Conservation (phyloP, 2,797 vertebrate species). For the Fistularia commersonii region DNA sequence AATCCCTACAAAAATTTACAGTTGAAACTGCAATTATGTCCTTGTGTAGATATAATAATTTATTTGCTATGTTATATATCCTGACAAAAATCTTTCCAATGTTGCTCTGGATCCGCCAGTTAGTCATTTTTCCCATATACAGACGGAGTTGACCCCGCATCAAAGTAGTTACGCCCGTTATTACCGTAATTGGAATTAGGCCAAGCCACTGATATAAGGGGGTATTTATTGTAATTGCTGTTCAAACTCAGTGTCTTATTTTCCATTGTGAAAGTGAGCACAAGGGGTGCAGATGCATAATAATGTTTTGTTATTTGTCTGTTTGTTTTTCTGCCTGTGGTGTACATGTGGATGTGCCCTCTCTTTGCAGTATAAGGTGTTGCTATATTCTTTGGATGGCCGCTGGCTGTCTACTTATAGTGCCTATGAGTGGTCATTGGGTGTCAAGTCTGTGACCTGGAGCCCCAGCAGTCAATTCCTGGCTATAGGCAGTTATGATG, state of each 20-base stretch:
- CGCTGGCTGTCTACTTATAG: constrained; percentile 82
- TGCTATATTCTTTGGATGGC: constrained; percentile 94
- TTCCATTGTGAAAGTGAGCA: neutral
- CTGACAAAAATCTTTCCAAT: too few relatives aligned
- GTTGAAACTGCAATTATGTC: too few relatives aligned
- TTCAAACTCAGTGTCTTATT: neutral
- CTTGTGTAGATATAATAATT: too few relatives aligned
- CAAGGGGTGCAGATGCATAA: too few relatives aligned
- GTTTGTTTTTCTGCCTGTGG: too few relatives aligned
- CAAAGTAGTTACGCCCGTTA: neutral
- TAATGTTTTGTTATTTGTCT: too few relatives aligned
- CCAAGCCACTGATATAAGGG: neutral
- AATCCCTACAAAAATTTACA: too few relatives aligned
- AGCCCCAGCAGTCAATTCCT: constrained; percentile 96
- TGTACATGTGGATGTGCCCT: constrained; percentile 1
- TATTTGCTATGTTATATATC: too few relatives aligned
- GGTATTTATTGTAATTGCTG: neutral
- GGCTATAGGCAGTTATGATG: constrained; percentile 93
- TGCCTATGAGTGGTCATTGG: constrained; percentile 93
- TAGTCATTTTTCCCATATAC: too few relatives aligned
- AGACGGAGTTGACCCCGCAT: too few relatives aligned
- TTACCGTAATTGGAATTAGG: neutral
- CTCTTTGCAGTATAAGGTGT: constrained; percentile 84
- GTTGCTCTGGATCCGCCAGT: too few relatives aligned
- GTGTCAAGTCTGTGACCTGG: constrained; percentile 88